Percentiles rank a stretch among this genome's conserved stretches.
phyloP scores from a whole-genome alignment of 1,140 invertebrate genomes.

The Delia radicum region DNA sequence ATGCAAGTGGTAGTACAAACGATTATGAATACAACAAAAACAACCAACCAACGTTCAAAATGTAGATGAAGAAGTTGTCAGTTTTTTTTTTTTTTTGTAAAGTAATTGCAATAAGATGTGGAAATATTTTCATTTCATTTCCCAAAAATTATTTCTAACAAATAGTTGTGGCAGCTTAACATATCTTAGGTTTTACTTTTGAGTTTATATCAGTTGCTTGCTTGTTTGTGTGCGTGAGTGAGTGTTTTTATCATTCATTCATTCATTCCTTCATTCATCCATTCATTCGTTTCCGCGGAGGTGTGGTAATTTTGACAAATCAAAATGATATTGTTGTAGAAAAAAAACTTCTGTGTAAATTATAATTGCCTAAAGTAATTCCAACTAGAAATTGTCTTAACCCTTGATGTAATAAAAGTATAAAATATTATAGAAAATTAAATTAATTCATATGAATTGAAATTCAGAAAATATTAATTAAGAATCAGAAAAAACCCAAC shows the following conservation, averaged over 20 bases:
- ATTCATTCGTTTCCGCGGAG: not conserved
- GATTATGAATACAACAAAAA: not conserved
- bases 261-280: too few species aligned
- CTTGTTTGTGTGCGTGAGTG: too few species aligned
- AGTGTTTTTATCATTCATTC: too few species aligned
- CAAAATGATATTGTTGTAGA: slow-evolving; percentile 13
- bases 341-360: not conserved
- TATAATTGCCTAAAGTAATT: slow-evolving; percentile 7
- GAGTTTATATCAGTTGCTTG: not conserved
- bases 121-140: not conserved
- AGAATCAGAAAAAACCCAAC: too few species aligned
- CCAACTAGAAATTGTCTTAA: too few species aligned
- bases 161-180: slow-evolving; percentile 8
- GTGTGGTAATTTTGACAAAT: slow-evolving; percentile 18
- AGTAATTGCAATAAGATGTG: slow-evolving; percentile 11
- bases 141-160: not conserved
- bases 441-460: too few species aligned
- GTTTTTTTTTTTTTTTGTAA: not conserved
- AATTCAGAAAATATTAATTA: too few species aligned
- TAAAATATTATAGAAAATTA: too few species aligned
- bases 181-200: not conserved
- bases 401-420: too few species aligned
- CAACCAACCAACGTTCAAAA: not conserved
- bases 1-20: not conserved
- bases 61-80: not conserved